Conservation (phyloP, 2,113 vertebrate species). For the Clinocottus analis region DNA sequence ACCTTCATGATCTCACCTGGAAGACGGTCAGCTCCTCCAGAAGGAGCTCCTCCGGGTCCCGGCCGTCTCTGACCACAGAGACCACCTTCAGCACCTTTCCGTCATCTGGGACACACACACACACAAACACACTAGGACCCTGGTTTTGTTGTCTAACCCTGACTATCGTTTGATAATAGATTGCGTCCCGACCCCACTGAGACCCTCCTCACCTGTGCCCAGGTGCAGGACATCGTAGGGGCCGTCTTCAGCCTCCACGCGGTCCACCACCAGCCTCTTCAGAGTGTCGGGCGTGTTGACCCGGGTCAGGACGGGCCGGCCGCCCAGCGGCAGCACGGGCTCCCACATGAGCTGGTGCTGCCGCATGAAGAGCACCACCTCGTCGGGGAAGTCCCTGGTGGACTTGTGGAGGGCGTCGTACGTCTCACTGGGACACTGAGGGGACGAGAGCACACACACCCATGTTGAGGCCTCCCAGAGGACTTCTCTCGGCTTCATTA, state of each 20-base stretch:
- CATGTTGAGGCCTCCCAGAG: no score
- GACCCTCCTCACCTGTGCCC: conserved; percentile 89
- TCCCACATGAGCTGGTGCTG: conserved; percentile 92
- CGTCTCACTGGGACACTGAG: conserved; percentile 89
- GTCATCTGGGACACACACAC: conserved; percentile 76
- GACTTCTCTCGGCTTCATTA: no score
- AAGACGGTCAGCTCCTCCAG: conserved; percentile 86
- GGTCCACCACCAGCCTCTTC: conserved; percentile 85
- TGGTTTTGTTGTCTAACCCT: no score
- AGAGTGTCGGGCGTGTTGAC: conserved; percentile 79
- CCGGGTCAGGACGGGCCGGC: conserved; percentile 79
- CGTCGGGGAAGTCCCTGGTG: conserved; percentile 89
- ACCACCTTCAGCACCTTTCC: conserved; percentile 87
- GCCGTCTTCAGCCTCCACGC: conserved; percentile 83
- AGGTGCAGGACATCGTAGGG: conserved; percentile 86
- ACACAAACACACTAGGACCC: no score
- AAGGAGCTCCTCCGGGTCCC: conserved; percentile 79
- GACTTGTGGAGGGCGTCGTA: conserved; percentile 87
- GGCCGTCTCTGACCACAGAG: conserved; percentile 74
- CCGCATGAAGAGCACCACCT: conserved; percentile 90
- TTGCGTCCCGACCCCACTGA: no score
- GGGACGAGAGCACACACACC: no score
- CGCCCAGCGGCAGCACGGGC: conserved; percentile 83
- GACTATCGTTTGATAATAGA: no score
- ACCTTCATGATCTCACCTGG: conserved; percentile 81